Evolutionary conservation across 1,140 invertebrate species (phyloP).

Genomic region (Bathynomus jamesi): DNA sequence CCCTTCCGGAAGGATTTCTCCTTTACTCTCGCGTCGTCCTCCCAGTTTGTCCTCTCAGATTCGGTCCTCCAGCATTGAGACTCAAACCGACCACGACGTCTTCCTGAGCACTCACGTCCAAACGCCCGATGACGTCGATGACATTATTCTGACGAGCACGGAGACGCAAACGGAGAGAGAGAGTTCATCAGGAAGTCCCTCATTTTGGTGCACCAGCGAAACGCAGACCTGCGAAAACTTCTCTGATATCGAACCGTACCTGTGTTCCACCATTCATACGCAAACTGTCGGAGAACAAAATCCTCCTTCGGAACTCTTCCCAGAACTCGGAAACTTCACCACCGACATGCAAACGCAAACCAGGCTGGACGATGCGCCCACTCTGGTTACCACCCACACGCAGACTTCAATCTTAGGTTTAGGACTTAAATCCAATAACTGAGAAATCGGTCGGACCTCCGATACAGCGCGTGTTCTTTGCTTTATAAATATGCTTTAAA

Average conservation of each 20-base stretch:
- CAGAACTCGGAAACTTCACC: background rate
- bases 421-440: too few species aligned
- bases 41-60: background rate
- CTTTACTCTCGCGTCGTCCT: background rate
- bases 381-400: background rate
- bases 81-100: background rate
- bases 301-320: background rate
- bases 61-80: background rate
- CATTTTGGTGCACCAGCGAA: background rate
- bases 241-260: background rate
- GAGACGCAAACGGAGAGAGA: too few species aligned
- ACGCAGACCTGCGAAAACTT: background rate
- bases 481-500: too few species aligned
- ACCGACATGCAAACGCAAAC: background rate
- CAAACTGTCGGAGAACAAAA: background rate
- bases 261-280: background rate
- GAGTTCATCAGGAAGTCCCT: too few species aligned
- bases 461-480: too few species aligned
- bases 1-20: background rate
- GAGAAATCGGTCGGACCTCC: too few species aligned
- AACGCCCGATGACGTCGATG: background rate
- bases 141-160: background rate
- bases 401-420: background rate
- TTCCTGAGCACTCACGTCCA: background rate
- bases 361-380: background rate